phyloP scores from a whole-genome alignment of 1,140 invertebrate species.

The Pachyrhynchus sulphureomaculatus region DNA sequence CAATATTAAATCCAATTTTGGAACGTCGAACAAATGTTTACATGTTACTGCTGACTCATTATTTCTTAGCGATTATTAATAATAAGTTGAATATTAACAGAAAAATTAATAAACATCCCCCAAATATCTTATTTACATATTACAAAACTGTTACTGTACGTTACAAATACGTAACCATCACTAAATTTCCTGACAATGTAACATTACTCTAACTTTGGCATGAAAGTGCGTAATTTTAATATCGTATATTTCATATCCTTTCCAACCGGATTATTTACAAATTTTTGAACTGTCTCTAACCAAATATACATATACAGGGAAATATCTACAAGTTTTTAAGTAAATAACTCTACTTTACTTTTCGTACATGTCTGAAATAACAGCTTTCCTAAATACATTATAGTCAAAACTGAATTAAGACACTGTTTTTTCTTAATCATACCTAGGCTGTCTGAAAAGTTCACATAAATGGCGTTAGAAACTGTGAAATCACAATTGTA shows the following conservation, averaged over 20 bases:
- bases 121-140: background rate
- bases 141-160: too few relatives aligned
- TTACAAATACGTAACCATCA: background rate
- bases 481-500: too few relatives aligned
- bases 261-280: conserved; percentile 45
- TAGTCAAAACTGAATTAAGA: too few relatives aligned
- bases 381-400: background rate
- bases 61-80: too few relatives aligned
- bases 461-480: too few relatives aligned
- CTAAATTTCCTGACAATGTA: conserved; percentile 2
- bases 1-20: too few relatives aligned
- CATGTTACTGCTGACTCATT: too few relatives aligned
- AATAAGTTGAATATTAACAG: too few relatives aligned
- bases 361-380: conserved; percentile 8
- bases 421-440: too few relatives aligned
- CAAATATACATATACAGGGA: conserved; percentile 49
- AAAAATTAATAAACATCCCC: too few relatives aligned
- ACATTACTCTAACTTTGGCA: conserved; percentile 51
- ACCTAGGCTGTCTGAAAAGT: too few relatives aligned
- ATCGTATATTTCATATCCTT: conserved; percentile 54
- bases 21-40: too few relatives aligned
- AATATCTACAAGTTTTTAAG: conserved; percentile 47
- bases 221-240: conserved; percentile 50
- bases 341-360: conserved; percentile 37
- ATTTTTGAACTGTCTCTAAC: conserved; percentile 42